A percentile compares a stretch with the other conserved stretches of the same genome.
Conservation (phyloP, 2,797 vertebrate genomes). For the Argyrosomus regius region DNA sequence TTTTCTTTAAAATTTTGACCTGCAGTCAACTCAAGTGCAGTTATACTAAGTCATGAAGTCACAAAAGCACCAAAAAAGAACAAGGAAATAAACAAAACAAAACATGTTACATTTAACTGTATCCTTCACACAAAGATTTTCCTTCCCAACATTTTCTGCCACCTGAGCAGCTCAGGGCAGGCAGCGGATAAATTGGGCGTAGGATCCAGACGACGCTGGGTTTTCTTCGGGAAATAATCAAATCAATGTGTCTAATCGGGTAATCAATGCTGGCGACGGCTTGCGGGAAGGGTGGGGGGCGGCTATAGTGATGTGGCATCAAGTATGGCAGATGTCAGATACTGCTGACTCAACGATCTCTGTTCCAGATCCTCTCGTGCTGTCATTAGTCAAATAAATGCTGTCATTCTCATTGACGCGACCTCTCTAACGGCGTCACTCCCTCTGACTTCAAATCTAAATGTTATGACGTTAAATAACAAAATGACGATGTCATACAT, state of each 20-base stretch:
- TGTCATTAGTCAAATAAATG: constrained; percentile 74
- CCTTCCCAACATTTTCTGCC: constrained; percentile 44
- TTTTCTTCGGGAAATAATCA: constrained; percentile 85
- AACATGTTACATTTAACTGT: constrained; percentile 3
- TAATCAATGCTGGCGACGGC: constrained; percentile 81
- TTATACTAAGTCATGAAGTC: not conserved
- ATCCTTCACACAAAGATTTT: constrained; percentile 5
- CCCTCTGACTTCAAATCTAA: constrained; percentile 10
- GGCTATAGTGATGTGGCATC: constrained; percentile 72
- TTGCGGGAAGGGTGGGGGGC: constrained; percentile 25
- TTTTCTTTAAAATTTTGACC: not conserved
- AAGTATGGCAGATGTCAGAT: constrained; percentile 76
- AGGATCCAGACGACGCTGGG: constrained; percentile 70
- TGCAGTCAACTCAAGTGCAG: not conserved
- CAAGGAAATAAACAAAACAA: not conserved
- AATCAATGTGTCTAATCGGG: constrained; percentile 87
- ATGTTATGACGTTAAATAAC: constrained; percentile 41
- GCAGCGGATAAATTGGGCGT: constrained; percentile 72
- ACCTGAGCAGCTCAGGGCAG: constrained; percentile 45
- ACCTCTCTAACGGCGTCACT: not conserved
- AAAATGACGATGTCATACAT: constrained; percentile 60
- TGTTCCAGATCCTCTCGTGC: constrained; percentile 71
- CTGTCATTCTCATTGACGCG: constrained; percentile 73
- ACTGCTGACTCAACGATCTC: constrained; percentile 79
- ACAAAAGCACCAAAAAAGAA: not conserved